A percentile compares a stretch with the other conserved stretches of the same genome.
Evolutionary conservation across 2,797 vertebrate species (phyloP).

Genomic region (Clarias platycephalus): DNA sequence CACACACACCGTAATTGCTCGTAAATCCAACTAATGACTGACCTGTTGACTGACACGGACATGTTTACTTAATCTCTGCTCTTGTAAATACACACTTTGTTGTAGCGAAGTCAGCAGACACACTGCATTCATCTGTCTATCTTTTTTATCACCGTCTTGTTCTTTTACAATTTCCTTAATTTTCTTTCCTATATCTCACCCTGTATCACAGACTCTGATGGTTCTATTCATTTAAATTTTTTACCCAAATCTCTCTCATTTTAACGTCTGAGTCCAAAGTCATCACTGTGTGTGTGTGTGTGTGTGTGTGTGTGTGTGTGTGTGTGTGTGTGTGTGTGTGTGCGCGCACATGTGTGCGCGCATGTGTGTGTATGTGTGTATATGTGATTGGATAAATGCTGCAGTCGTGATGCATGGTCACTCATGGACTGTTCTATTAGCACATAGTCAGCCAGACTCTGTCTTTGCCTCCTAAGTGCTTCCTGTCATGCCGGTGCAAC

Average conservation of each 20-base stretch:
- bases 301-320: not conserved
- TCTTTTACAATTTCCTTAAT: slow-evolving; percentile 43
- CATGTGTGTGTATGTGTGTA: not conserved
- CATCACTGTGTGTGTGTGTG: slow-evolving; percentile 6
- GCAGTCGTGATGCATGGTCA: slow-evolving; percentile 58
- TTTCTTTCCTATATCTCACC: slow-evolving; percentile 19
- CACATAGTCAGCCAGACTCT: slow-evolving; percentile 67
- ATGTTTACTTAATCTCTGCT: slow-evolving; percentile 79
- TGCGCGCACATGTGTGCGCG: not conserved
- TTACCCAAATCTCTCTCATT: not conserved
- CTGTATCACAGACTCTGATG: not conserved
- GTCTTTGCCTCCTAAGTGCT: slow-evolving; percentile 81
- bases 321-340: not conserved
- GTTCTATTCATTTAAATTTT: not conserved
- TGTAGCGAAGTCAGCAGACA: slow-evolving; percentile 15
- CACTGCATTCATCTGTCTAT: slow-evolving; percentile 67
- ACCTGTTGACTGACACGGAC: slow-evolving; percentile 64
- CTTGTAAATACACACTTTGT: slow-evolving; percentile 60
- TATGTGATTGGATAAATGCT: slow-evolving; percentile 51
- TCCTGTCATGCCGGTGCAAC: slow-evolving; percentile 77
- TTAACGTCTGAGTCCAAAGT: slow-evolving; percentile 5
- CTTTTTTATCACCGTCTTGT: slow-evolving; percentile 54
- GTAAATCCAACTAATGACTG: slow-evolving; percentile 83
- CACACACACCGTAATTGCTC: slow-evolving; percentile 76
- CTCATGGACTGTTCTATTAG: slow-evolving; percentile 62